A percentile compares a stretch with the other conserved stretches of the same genome.
phyloP scores from a whole-genome alignment of 2,797 vertebrate genomes.

The Sebastes goodei region DNA sequence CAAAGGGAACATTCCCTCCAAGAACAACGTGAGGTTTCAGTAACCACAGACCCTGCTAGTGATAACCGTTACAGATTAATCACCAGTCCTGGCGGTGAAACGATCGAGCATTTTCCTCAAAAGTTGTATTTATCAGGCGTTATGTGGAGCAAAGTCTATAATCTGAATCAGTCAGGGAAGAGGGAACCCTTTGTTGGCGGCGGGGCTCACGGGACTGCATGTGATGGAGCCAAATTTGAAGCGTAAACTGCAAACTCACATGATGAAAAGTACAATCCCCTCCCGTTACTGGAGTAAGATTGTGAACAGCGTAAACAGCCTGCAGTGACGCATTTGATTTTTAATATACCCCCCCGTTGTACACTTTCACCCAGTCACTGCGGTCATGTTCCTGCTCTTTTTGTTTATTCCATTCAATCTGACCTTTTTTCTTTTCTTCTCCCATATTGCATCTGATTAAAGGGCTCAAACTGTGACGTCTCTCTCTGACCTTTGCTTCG shows the following conservation, averaged over 20 bases:
- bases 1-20: not conserved
- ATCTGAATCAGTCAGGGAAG: slow-evolving; percentile 52
- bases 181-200: slow-evolving; percentile 60
- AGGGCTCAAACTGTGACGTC: slow-evolving; percentile 29
- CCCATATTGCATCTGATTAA: slow-evolving; percentile 24
- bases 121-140: slow-evolving; percentile 35
- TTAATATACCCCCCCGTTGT: slow-evolving; percentile 1
- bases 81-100: slow-evolving; percentile 28
- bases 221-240: slow-evolving; percentile 41
- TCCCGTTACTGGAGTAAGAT: slow-evolving; percentile 45
- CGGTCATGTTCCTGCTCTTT: slow-evolving; percentile 28
- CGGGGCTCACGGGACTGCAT: slow-evolving; percentile 36
- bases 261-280: slow-evolving; percentile 35
- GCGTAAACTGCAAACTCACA: slow-evolving; percentile 55
- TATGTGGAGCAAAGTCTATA: slow-evolving; percentile 54
- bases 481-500: slow-evolving; percentile 35
- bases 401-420: slow-evolving; percentile 38
- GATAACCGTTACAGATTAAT: slow-evolving; percentile 42
- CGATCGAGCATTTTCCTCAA: not conserved
- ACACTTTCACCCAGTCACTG: slow-evolving; percentile 39
- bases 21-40: slow-evolving; percentile 5
- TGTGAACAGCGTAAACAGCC: slow-evolving; percentile 47
- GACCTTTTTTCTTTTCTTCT: slow-evolving; percentile 17
- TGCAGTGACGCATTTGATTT: slow-evolving; percentile 61
- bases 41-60: not conserved